Conservation (phyloP, 92 coral and sea anemone genomes). For the Zoanthus sociatus region DNA sequence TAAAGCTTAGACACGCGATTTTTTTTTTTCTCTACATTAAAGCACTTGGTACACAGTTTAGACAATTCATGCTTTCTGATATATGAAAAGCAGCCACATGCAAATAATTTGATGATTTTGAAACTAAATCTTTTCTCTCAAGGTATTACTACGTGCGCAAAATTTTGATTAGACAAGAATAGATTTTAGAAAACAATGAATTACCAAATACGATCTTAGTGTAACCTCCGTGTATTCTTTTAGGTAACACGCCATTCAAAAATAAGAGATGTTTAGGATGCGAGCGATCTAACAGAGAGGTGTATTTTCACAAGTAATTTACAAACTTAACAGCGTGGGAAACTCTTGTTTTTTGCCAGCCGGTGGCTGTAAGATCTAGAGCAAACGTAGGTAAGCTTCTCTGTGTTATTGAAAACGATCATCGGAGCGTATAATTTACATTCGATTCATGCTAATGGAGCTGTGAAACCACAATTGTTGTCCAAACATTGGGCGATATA, state of each 20-base stretch:
- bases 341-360: slow-evolving; percentile 14
- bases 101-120: background rate
- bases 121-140: background rate
- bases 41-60: background rate
- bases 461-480: slow-evolving; percentile 54
- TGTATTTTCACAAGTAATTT: slow-evolving; percentile 8
- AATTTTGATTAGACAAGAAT: slow-evolving; percentile 31
- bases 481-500: slow-evolving; percentile 16
- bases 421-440: slow-evolving; percentile 41
- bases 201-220: background rate
- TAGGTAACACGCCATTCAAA: background rate
- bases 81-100: background rate
- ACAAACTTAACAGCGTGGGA: slow-evolving; percentile 40
- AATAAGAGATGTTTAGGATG: background rate
- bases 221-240: background rate
- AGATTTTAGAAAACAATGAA: slow-evolving; percentile 2
- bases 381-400: slow-evolving; percentile 1
- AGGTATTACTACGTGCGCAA: slow-evolving; percentile 31
- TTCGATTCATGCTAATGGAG: slow-evolving; percentile 36
- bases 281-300: background rate
- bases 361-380: slow-evolving; percentile 18
- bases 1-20: background rate
- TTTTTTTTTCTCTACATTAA: background rate
- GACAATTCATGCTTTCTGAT: background rate
- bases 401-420: slow-evolving; percentile 10